Conservation (phyloP, 2,113 vertebrate genomes). For the Cochlearius cochlearius region DNA sequence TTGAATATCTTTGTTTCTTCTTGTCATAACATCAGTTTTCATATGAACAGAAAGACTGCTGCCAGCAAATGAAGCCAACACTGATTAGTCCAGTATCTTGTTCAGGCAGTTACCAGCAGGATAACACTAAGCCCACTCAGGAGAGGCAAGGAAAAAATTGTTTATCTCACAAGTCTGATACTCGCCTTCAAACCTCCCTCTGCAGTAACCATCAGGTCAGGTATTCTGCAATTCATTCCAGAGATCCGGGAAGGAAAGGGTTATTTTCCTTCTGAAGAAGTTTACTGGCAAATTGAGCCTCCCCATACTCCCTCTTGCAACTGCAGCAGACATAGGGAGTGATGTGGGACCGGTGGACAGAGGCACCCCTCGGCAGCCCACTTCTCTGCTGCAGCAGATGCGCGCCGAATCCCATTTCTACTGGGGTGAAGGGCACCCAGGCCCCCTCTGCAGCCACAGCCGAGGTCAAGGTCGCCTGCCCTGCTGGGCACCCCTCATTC, state of each 20-base stretch:
- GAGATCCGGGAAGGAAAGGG: background rate
- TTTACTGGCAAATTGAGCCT: background rate
- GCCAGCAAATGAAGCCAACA: background rate
- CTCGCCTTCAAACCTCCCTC: background rate
- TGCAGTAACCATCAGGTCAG: background rate
- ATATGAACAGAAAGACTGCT: background rate
- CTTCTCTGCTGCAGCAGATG: background rate
- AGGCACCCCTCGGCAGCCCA: background rate
- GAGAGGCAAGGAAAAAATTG: background rate
- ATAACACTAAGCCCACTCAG: background rate
- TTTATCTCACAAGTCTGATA: background rate
- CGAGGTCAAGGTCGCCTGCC: accelerated
- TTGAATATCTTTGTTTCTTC: background rate
- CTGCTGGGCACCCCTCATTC: background rate
- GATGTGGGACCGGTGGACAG: background rate
- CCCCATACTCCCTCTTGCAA: background rate
- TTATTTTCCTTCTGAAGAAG: background rate
- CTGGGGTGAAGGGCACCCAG: accelerated
- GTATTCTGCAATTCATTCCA: background rate
- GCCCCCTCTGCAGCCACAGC: accelerated
- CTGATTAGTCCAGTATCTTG: background rate
- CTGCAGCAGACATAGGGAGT: background rate
- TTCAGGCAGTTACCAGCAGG: background rate
- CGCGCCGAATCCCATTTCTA: background rate
- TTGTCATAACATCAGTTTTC: background rate